Percentiles rank a stretch among this genome's conserved stretches.
Conservation (phyloP, 2,888 invertebrate genomes). For the Callinectes sapidus region DNA sequence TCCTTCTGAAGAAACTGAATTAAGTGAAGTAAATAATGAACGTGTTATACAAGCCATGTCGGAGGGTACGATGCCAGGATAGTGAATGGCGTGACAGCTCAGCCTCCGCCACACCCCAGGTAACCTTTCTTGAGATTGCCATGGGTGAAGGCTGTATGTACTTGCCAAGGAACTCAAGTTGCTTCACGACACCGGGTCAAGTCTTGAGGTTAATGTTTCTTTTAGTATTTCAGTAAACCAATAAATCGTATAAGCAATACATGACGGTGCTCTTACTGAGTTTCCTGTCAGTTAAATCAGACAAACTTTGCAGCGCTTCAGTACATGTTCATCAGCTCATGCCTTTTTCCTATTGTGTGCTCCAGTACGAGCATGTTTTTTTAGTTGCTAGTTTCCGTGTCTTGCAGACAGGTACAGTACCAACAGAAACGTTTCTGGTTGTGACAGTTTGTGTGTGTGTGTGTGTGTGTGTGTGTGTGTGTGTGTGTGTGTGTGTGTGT, state of each 20-base stretch:
- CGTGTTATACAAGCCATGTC: neutral
- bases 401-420: neutral
- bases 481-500: too few relatives aligned
- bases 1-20: neutral
- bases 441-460: too few relatives aligned
- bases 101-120: neutral
- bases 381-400: neutral
- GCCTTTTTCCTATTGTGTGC: neutral
- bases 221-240: neutral
- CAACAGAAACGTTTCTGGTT: neutral
- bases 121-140: neutral
- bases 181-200: neutral
- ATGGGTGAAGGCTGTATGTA: neutral
- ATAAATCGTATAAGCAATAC: neutral
- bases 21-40: neutral
- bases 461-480: too few relatives aligned
- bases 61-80: neutral
- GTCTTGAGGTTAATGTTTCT: neutral
- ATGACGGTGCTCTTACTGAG: neutral
- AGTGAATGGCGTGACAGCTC: neutral
- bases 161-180: neutral
- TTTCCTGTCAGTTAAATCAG: neutral
- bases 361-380: neutral
- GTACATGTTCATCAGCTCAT: neutral
- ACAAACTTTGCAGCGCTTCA: neutral